Evolutionary conservation across 2,113 vertebrate genomes (phyloP).

Genomic region (Balaenoptera acutorostrata): DNA sequence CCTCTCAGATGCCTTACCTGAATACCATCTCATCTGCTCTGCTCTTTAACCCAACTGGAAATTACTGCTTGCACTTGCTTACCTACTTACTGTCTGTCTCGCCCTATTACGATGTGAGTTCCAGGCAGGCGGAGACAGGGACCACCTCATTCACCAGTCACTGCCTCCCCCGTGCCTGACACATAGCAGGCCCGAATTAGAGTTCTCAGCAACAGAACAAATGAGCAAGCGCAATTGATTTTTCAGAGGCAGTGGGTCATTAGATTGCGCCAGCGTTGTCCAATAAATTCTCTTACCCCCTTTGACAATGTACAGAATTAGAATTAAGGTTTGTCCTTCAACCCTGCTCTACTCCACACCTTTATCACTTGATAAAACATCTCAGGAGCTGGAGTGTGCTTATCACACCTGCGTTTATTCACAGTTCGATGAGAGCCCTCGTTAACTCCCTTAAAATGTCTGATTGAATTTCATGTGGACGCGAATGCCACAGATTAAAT

Average conservation of each 20-base stretch:
- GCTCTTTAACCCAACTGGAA: background rate
- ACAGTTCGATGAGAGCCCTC: constrained; percentile 41
- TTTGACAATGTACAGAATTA: background rate
- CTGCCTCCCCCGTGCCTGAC: background rate
- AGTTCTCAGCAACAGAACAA: background rate
- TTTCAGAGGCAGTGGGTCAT: background rate
- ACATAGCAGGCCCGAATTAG: background rate
- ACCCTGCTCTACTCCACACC: background rate
- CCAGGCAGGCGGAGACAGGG: background rate
- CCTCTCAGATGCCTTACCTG: background rate
- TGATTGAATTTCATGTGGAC: constrained; percentile 65
- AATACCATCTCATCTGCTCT: background rate
- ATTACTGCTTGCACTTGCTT: background rate
- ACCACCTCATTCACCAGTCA: too few species aligned
- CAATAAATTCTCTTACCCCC: background rate
- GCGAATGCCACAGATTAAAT: constrained; percentile 63
- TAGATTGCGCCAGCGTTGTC: background rate
- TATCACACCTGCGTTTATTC: constrained; percentile 50
- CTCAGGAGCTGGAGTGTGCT: background rate
- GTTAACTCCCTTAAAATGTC: constrained; percentile 64
- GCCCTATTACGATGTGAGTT: background rate
- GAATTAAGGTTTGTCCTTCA: background rate
- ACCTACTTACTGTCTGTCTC: background rate
- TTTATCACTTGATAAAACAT: background rate
- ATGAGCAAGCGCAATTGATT: background rate